A percentile compares a stretch with the other conserved stretches of the same genome.
Conservation (phyloP, 1,140 invertebrate genomes). For the Nilaparvata lugens region DNA sequence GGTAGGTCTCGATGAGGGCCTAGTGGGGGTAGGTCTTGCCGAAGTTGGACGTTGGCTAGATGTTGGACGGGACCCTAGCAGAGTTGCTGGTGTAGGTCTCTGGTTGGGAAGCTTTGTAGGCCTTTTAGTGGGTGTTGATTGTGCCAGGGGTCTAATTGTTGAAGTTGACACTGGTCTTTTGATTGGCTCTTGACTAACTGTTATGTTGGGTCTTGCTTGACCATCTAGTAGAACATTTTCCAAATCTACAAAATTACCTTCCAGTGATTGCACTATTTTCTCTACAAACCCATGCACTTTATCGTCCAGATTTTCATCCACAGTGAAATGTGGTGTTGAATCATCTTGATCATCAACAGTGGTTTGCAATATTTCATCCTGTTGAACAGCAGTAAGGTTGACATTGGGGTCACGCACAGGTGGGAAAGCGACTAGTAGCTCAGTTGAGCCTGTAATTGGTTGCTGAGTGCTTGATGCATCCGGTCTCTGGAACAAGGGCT, state of each 20-base stretch:
- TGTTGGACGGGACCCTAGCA: neutral
- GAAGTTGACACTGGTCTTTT: conserved; percentile 33
- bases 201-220: conserved; percentile 19
- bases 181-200: conserved; percentile 22
- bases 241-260: conserved; percentile 68
- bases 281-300: conserved; percentile 73
- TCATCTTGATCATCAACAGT: conserved; percentile 18
- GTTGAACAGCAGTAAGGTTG: conserved; percentile 47
- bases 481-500: neutral
- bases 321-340: conserved; percentile 58
- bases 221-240: conserved; percentile 60
- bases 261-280: conserved; percentile 69
- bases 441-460: conserved; percentile 35
- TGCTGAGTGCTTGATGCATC: neutral
- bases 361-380: conserved; percentile 29
- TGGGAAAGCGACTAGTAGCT: conserved; percentile 68
- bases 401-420: conserved; percentile 72
- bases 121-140: conserved; percentile 18
- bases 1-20: conserved; percentile 14
- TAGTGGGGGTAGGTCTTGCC: neutral
- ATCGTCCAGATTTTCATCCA: conserved; percentile 61
- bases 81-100: conserved; percentile 4
- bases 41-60: neutral
- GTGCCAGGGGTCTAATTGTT: conserved; percentile 19
- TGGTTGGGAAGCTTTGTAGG: conserved; percentile 7